Base-by-base conservation (phyloP, 2,888 invertebrate species). In the Omphaloscelis lunosa region DNA sequence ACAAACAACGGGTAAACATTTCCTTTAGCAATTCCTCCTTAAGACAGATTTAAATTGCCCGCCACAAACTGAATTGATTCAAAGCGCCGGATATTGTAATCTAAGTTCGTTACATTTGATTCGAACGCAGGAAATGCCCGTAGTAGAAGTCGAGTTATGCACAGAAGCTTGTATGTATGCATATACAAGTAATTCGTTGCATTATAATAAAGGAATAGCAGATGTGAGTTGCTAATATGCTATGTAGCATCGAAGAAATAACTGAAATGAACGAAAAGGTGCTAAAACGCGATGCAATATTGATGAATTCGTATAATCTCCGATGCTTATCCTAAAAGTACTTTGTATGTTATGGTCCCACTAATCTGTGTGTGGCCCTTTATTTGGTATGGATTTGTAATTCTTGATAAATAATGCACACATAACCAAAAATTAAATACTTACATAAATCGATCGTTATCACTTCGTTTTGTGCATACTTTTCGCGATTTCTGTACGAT, bases 11-110 rank as follows among this genome's bases (percentile, higher is more conserved):
- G 29, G 5, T 53, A 27, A 17, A 39, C 20, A 34, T 45, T 45
- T 27, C 45, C 17, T 48, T 62, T 15, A 27, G 2, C n/a, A 51
- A 58, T 73, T 73, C 41, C 39, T 81, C 12, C 39, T 41, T 45
- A 53, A 59, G 45, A 34, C n/a, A 53, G n/a, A 48, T 66, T 58
- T 56, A 59, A 61, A 77, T 70, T 56, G 78, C n/a, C 27, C 34
- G 29, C 67, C 41, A 41, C n/a, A 34, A 71, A 56, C 62, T 69
- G 29, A 70, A 65, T 51, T 66, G 56, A 56, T 82, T 71, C 58
- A 72, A 70, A 70, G 29, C 48, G 34, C 63, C 69, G 72, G 72
- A 73, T 84, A 73, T 70, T 62, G 23, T 62, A 77, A 77, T 77
- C 45, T 69, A 59, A 62, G 51, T 71, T 82, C 77, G 70, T 82